Conservation (phyloP, 2,797 vertebrate genomes). For the Threskiornis aethiopicus region DNA sequence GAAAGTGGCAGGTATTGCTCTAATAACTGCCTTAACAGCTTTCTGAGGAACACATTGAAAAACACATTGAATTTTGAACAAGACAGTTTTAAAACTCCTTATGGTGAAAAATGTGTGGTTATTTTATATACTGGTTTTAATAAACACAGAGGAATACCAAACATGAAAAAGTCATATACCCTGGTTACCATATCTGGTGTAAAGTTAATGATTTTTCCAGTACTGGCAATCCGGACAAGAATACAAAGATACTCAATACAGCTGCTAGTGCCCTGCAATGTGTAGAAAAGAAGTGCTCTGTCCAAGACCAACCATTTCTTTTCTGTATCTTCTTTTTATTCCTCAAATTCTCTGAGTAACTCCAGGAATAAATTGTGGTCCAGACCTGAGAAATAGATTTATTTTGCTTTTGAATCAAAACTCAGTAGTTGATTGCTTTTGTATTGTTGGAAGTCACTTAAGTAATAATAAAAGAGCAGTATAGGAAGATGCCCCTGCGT, state of each 20-base stretch:
- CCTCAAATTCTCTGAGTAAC: background rate
- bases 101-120: background rate
- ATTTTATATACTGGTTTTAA: background rate
- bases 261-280: background rate
- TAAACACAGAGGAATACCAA: background rate
- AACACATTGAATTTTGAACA: background rate
- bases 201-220: background rate
- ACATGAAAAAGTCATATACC: background rate
- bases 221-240: background rate
- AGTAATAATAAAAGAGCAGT: slow-evolving; percentile 13
- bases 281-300: background rate
- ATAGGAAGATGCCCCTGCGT: background rate
- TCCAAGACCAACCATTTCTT: background rate
- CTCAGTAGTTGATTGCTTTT: background rate
- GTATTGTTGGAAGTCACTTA: background rate
- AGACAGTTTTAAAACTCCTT: background rate
- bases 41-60: background rate
- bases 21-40: background rate
- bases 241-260: background rate
- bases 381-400: background rate
- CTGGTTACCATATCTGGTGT: background rate
- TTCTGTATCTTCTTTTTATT: background rate
- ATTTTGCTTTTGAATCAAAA: slow-evolving; percentile 39
- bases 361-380: background rate
- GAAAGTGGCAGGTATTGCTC: background rate